Evolutionary conservation across 2,113 vertebrate species (phyloP).

Genomic region (Leptosomus discolor): DNA sequence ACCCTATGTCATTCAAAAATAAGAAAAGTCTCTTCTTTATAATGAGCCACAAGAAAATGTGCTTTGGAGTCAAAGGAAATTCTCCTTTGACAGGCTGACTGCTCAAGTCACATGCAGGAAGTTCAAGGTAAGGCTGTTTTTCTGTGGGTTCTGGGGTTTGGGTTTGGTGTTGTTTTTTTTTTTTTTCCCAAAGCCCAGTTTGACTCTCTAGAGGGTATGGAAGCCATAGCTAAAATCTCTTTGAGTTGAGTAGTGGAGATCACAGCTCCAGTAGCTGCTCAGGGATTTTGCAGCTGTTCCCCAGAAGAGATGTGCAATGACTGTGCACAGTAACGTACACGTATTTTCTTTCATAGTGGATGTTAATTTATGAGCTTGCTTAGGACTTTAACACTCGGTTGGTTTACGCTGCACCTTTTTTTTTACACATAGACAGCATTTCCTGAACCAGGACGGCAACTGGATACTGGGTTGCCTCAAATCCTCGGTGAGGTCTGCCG

Average conservation of each 20-base stretch:
- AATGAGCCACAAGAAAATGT: background rate
- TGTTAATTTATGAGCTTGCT: slow-evolving; percentile 43
- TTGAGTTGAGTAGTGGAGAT: background rate
- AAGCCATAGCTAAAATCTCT: background rate
- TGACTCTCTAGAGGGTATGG: background rate
- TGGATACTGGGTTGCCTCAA: slow-evolving; percentile 10
- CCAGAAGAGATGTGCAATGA: slow-evolving; percentile 36
- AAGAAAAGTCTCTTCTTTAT: background rate
- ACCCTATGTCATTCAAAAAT: background rate
- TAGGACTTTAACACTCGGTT: background rate
- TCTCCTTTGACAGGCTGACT: background rate
- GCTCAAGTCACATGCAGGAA: background rate
- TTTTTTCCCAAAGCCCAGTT: background rate
- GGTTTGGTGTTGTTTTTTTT: background rate
- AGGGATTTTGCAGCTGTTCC: slow-evolving; percentile 55
- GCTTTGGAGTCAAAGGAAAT: background rate
- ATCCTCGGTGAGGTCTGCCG: background rate
- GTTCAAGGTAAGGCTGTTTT: background rate
- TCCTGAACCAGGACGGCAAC: background rate
- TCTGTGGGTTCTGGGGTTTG: background rate
- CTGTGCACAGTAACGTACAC: background rate
- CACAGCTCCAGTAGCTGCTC: background rate
- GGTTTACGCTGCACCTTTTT: slow-evolving; percentile 19
- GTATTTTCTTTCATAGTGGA: slow-evolving; percentile 45
- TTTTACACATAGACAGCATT: slow-evolving; percentile 11